A percentile compares a stretch with the other conserved stretches of the same genome.
phyloP scores from a whole-genome alignment of 2,888 invertebrate species.

The Lingula anatina region DNA sequence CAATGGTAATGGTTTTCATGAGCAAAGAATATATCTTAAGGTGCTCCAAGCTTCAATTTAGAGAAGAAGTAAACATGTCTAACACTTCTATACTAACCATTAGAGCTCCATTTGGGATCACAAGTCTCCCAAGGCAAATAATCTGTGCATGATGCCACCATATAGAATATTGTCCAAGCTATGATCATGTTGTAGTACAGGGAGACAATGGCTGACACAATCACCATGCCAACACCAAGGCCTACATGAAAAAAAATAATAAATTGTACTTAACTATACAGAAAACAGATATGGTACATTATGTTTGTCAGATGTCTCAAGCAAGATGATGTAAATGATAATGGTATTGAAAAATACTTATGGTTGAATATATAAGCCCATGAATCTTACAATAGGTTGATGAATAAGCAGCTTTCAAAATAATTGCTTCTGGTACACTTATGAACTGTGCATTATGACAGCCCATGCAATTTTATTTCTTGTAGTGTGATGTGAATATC shows the following conservation, averaged over 20 bases:
- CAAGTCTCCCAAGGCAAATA: conserved; percentile 43
- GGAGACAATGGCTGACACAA: conserved; percentile 38
- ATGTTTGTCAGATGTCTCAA: no score
- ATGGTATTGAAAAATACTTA: no score
- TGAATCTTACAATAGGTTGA: no score
- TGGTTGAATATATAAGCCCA: no score
- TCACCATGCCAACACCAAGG: conserved; percentile 43
- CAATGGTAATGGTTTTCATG: background rate
- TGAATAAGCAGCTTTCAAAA: no score
- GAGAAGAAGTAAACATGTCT: background rate
- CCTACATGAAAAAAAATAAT: conserved; percentile 20
- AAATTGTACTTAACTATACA: no score
- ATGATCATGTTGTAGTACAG: conserved; percentile 47
- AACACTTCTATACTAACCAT: conserved; percentile 21
- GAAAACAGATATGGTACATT: no score
- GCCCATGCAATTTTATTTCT: no score
- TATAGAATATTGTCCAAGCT: conserved; percentile 45
- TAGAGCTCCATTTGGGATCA: conserved; percentile 29
- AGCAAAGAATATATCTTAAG: background rate
- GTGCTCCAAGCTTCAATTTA: background rate
- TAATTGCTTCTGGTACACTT: no score
- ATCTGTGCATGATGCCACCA: conserved; percentile 36
- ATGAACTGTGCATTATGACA: no score
- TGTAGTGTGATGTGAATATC: no score
- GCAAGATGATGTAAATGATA: no score